Conservation (phyloP, 2,113 vertebrate species). For the Morone saxatilis region DNA sequence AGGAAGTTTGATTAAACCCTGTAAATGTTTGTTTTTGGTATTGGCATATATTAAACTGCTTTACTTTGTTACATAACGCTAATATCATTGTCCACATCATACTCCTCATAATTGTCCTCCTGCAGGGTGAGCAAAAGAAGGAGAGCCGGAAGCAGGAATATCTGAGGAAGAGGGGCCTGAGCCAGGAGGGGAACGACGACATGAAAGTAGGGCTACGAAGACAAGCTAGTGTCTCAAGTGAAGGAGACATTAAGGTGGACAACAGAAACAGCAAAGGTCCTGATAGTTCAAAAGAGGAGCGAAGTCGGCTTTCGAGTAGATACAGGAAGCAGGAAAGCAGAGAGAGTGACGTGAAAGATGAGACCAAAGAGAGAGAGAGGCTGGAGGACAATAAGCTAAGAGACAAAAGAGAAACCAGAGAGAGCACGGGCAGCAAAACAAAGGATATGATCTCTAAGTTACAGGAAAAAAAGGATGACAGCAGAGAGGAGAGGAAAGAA, state of each 20-base stretch:
- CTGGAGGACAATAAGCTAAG: conserved; percentile 69
- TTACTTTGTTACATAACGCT: neutral
- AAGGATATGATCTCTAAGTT: conserved; percentile 83
- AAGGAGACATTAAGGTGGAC: conserved; percentile 60
- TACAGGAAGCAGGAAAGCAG: conserved; percentile 63
- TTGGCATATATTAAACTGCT: neutral
- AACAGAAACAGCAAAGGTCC: conserved; percentile 59
- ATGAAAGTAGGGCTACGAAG: conserved; percentile 48
- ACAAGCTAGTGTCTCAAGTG: conserved; percentile 65
- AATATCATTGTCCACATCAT: neutral
- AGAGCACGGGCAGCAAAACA: conserved; percentile 80
- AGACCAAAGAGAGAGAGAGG: conserved; percentile 68
- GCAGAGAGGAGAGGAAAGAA: conserved; percentile 77
- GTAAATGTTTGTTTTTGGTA: neutral
- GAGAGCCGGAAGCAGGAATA: conserved; percentile 85
- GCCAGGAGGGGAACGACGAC: conserved; percentile 80
- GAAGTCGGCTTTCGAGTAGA: conserved; percentile 53
- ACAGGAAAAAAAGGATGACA: conserved; percentile 80
- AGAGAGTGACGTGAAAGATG: conserved; percentile 58
- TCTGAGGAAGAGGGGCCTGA: conserved; percentile 83
- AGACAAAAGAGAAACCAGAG: conserved; percentile 73
- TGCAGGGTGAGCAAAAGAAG: conserved; percentile 79
- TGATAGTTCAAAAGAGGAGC: conserved; percentile 63
- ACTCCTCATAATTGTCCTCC: conserved; percentile 36
- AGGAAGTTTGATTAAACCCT: neutral